These are phyloP conservation scores for Telmatochromis brichardi DNA, from an alignment of 2,113 vertebrate species.

Conservation along the genomic window DNA sequence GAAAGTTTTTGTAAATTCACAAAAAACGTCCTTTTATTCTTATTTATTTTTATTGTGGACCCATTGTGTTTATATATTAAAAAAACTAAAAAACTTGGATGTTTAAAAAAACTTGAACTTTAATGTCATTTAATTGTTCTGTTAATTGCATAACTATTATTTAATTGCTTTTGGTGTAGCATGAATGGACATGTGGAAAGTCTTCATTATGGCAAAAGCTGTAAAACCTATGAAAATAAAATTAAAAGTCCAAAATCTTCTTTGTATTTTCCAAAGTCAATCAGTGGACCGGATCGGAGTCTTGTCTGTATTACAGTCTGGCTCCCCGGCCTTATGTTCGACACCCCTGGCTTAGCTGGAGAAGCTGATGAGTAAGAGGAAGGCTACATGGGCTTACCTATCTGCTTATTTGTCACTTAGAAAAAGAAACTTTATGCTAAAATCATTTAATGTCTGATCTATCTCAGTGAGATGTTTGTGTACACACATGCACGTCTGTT, in stretches of 20 bases:
- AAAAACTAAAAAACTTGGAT: too few species aligned
- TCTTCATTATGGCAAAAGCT: background rate
- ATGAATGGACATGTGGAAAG: background rate
- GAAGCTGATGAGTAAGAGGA: background rate
- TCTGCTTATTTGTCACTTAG: background rate
- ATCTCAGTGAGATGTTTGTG: background rate
- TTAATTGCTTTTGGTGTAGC: background rate
- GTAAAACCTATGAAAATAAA: background rate
- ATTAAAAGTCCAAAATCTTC: background rate
- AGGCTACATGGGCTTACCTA: background rate
- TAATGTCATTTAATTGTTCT: background rate
- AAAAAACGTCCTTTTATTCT: too few species aligned
- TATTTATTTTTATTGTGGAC: background rate
- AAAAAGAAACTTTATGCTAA: fast-evolving
- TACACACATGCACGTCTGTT: background rate
- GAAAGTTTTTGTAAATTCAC: fast-evolving
- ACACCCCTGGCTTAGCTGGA: fast-evolving
- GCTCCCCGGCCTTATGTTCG: background rate
- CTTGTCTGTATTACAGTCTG: fast-evolving
- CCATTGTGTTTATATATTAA: background rate
- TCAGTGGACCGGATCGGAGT: background rate
- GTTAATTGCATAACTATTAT: background rate
- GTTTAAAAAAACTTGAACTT: background rate
- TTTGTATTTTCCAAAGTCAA: background rate
- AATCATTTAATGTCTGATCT: background rate